These are phyloP conservation scores for Calameuta pallipes DNA, from an alignment of 2,888 invertebrate genomes.

Conservation along the genomic window DNA sequence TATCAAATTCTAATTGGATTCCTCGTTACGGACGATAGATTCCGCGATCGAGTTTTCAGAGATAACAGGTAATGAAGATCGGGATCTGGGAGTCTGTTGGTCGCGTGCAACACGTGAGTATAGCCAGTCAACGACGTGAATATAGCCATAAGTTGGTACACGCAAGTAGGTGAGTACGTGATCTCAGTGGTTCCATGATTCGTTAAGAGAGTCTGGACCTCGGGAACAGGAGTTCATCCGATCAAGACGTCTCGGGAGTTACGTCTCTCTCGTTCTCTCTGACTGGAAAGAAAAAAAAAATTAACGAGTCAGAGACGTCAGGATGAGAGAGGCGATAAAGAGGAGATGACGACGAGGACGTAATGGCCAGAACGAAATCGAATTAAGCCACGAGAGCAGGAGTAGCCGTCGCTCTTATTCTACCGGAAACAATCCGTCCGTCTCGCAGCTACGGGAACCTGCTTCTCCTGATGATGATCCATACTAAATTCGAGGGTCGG, in stretches of 20 bases:
- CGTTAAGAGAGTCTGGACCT: background rate
- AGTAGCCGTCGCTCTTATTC: background rate
- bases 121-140: background rate
- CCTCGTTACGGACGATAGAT: background rate
- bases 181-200: background rate
- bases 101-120: background rate
- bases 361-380: conserved; percentile 57
- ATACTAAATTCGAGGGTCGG: background rate
- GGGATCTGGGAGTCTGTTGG: background rate
- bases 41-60: background rate
- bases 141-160: background rate
- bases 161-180: background rate
- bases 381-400: conserved; percentile 47
- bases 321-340: conserved; percentile 35
- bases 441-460: background rate
- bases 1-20: background rate
- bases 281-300: background rate
- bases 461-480: background rate
- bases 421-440: background rate
- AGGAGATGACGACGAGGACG: conserved; percentile 36
- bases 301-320: background rate
- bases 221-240: background rate
- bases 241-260: background rate
- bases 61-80: background rate
- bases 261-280: background rate